Conservation (phyloP, 2,113 vertebrate genomes). For the Caretta caretta region DNA sequence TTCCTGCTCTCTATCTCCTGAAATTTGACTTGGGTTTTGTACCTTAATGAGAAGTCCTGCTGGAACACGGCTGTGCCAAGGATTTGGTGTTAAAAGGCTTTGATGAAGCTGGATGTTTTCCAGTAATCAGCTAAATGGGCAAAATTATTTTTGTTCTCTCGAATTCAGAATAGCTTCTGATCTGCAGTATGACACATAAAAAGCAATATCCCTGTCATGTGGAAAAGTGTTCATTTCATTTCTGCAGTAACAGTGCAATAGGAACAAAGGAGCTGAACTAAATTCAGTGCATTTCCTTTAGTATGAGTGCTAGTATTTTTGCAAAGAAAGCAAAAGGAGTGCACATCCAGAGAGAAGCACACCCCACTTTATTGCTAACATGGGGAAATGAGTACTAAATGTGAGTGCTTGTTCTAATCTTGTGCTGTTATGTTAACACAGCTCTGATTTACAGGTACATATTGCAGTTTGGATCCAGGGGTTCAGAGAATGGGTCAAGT, state of each 20-base stretch:
- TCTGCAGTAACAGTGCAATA: constrained; percentile 41
- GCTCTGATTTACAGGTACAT: constrained; percentile 4
- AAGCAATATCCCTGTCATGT: constrained; percentile 42
- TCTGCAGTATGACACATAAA: constrained; percentile 37
- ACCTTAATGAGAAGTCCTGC: constrained; percentile 6
- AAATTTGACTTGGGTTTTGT: constrained; percentile 31
- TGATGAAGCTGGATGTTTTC: constrained; percentile 52
- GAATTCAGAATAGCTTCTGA: constrained; percentile 53
- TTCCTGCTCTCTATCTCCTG: constrained; percentile 22
- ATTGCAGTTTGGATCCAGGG: neutral
- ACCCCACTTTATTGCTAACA: neutral
- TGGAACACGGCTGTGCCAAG: constrained; percentile 31
- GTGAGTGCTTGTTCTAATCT: neutral
- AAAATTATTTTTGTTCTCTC: constrained; percentile 70
- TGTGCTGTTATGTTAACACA: neutral
- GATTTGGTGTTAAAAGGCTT: constrained; percentile 41
- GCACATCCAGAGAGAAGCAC: neutral
- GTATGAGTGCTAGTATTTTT: constrained; percentile 14
- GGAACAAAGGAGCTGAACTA: constrained; percentile 19
- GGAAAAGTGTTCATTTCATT: constrained; percentile 57
- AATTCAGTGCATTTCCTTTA: constrained; percentile 52
- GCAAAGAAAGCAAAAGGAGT: constrained; percentile 49
- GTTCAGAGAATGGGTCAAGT: fast-evolving
- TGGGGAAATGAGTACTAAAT: neutral
- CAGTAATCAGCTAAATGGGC: constrained; percentile 62